These are phyloP conservation scores for Meda fulgida DNA, from an alignment of 2,797 vertebrate genomes.

Conservation along the genomic window DNA sequence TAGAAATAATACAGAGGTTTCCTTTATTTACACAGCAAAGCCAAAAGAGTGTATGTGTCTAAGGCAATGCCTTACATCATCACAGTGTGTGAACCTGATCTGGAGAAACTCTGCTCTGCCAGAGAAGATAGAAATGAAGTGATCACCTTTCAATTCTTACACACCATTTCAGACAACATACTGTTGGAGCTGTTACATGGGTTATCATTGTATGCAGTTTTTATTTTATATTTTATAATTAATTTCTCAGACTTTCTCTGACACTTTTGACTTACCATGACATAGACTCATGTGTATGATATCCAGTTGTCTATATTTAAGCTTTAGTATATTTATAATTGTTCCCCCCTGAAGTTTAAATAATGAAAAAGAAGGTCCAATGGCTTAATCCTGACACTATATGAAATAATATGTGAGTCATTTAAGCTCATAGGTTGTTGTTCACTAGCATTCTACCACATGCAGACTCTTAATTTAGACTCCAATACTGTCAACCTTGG, in stretches of 20 bases:
- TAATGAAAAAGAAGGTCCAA: not conserved
- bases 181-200: not conserved
- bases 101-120: constrained; percentile 66
- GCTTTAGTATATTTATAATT: not conserved
- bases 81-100: constrained; percentile 75
- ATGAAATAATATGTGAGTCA: not conserved
- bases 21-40: constrained; percentile 55
- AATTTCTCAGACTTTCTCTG: not conserved
- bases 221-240: no score
- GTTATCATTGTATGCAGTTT: not conserved
- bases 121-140: constrained; percentile 74
- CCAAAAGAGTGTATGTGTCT: constrained; percentile 34
- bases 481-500: constrained; percentile 75
- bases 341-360: not conserved
- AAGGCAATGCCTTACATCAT: constrained; percentile 48
- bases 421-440: constrained; percentile 67
- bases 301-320: not conserved
- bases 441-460: constrained; percentile 67
- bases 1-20: constrained; percentile 45
- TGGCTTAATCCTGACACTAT: not conserved
- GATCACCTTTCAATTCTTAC: constrained; percentile 63
- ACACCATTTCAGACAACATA: not conserved
- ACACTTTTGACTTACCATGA: not conserved
- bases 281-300: no score
- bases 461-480: constrained; percentile 80